phyloP scores from a whole-genome alignment of 2,113 vertebrate genomes.

The Corythornis cristatus region DNA sequence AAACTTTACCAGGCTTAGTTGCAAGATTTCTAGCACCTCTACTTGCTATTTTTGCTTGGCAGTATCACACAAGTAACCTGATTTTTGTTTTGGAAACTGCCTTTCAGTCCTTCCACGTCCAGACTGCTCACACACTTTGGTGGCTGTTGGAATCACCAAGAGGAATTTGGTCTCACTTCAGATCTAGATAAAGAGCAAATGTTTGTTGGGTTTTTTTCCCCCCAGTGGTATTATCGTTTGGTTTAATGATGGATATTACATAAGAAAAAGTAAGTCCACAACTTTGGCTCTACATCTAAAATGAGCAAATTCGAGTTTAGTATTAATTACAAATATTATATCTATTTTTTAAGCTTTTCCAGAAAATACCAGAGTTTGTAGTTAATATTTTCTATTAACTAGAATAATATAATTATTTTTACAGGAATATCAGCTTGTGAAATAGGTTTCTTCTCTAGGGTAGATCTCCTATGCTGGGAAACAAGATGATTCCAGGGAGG shows the following conservation, averaged over 20 bases:
- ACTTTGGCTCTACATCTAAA: not conserved
- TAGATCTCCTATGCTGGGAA: not conserved
- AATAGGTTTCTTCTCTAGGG: not conserved
- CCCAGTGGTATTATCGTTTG: not conserved
- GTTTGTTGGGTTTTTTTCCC: not conserved
- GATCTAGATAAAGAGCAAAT: not conserved
- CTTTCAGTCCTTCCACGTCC: not conserved
- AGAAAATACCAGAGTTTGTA: not conserved
- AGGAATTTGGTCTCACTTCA: not conserved
- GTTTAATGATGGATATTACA: not conserved
- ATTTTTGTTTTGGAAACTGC: conserved; percentile 16
- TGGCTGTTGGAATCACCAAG: not conserved
- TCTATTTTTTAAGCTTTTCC: not conserved
- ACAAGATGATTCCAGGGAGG: conserved; percentile 38
- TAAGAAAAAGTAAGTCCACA: not conserved
- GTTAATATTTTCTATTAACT: not conserved
- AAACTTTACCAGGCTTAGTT: conserved; percentile 40
- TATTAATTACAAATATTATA: not conserved
- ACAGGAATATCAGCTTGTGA: too few relatives aligned
- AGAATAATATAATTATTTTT: too few relatives aligned
- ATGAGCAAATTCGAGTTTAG: not conserved
- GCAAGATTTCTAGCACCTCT: conserved; percentile 35
- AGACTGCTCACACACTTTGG: not conserved
- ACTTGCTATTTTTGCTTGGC: conserved; percentile 16
- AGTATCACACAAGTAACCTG: conserved; percentile 5